Evolutionary conservation across 2,113 vertebrate species (phyloP).

Genomic region (Corvus cornix): DNA sequence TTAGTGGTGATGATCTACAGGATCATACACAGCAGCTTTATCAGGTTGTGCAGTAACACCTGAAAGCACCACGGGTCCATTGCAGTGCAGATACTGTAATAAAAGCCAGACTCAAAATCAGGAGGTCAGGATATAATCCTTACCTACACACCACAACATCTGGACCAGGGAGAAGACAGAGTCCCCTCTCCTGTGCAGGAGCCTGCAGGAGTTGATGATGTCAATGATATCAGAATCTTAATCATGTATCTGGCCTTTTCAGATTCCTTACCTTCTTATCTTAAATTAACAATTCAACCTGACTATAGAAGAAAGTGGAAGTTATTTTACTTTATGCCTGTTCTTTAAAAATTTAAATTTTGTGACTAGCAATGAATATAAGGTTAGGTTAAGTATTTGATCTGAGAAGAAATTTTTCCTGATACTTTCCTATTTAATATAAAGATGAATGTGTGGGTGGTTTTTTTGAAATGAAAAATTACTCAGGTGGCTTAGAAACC

Average conservation of each 20-base stretch:
- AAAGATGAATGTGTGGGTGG: not conserved
- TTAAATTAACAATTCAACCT: not conserved
- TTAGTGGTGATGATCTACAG: not conserved
- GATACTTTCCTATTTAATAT: not conserved
- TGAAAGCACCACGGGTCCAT: not conserved
- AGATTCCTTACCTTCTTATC: not conserved
- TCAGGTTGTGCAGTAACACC: not conserved
- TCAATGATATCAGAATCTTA: not conserved
- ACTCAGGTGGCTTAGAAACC: not conserved
- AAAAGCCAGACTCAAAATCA: not conserved
- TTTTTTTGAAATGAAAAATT: not conserved
- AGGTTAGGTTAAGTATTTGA: not conserved
- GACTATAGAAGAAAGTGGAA: not conserved
- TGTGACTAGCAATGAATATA: not conserved
- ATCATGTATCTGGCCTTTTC: not conserved
- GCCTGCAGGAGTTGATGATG: not conserved
- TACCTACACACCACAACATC: not conserved
- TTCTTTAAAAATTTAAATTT: not conserved
- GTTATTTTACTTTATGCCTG: not conserved
- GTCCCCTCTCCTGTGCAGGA: not conserved
- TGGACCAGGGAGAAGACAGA: not conserved
- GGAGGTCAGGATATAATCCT: not conserved
- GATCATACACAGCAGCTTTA: not conserved
- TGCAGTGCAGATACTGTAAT: rapidly evolving
- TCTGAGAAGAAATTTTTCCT: not conserved